Evolutionary conservation across 1,140 invertebrate species (phyloP), one percentile per base, ranked within the genome.

Genomic region (Pristionchus pacificus): DNA sequence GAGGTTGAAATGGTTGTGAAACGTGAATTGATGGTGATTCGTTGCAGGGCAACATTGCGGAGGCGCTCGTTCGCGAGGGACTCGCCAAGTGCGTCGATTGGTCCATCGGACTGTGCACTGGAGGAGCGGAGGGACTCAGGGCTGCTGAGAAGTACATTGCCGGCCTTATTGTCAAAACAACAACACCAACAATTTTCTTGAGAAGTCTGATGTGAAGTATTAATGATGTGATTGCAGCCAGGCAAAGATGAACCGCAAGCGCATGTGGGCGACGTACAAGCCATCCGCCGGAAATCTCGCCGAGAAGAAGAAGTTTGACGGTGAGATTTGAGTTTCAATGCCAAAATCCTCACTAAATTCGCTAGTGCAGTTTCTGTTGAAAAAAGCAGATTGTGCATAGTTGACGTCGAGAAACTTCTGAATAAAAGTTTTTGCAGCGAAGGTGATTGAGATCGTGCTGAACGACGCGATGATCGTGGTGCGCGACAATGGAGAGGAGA

Each of bases 31-130:
- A n/a, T n/a, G n/a, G n/a, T n/a, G n/a, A n/a, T n/a, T n/a, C n/a
- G n/a, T n/a, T n/a, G n/a, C n/a, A n/a, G n/a, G 91, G 91, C 73
- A 97, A 97, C 81, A 98, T 99, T 85, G 94, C 96, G 0, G 95
- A 97, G 83, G 87, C 90, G 59, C 86, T 99, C 57, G 83, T 99
- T 63, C 89, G 86, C 74, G 91, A 96, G 86, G 95, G 96, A 28
- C 93, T 95, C 80, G 96, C 93, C 0, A 90, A 90, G 81, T 97
- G 94, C 83, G 92, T 97, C n/a, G 95, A 98, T 83, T 97, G 94
- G 94, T 79, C 80, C 31, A 79, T 98, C 85, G 91, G 84, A 29
- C 90, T 91, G 49, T 91, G 94, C 79, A 91, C 91, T 59, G 86
- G 86, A 75, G 91, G 92, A 62, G 88, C 91, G 29, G 90, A 93